A percentile compares a stretch with the other conserved stretches of the same genome.
phyloP scores from a whole-genome alignment of 2,113 vertebrate species.

The Rhadina sibilatrix region DNA sequence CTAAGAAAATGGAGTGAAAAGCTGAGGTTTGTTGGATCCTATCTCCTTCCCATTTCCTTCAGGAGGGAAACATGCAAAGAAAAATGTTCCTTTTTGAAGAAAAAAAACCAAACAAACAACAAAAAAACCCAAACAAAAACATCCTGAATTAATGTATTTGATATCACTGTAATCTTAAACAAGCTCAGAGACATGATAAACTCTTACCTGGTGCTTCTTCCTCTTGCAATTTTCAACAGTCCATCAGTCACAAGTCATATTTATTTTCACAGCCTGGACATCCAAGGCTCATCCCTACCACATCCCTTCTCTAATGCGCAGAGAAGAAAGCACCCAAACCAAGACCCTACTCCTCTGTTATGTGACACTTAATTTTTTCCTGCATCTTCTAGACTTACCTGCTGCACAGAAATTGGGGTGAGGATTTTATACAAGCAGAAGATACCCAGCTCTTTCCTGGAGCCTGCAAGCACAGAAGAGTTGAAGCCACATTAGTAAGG shows the following conservation, averaged over 20 bases:
- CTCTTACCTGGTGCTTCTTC: neutral
- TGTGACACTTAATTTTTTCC: neutral
- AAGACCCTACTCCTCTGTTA: neutral
- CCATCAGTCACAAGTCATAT: neutral
- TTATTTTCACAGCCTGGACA: neutral
- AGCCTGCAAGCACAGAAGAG: neutral
- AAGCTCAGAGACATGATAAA: neutral
- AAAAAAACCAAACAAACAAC: neutral
- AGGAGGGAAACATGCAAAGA: neutral
- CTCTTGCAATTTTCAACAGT: neutral
- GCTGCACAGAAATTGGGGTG: neutral
- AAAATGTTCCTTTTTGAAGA: neutral
- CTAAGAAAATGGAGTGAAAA: too few species aligned
- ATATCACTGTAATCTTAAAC: neutral
- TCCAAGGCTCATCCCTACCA: neutral
- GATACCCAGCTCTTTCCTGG: neutral
- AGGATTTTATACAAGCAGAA: neutral
- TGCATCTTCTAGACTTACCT: neutral
- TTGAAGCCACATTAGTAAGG: rapidly evolving
- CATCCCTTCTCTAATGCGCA: too few species aligned
- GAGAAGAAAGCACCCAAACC: neutral
- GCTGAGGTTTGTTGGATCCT: neutral
- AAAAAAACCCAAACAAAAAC: too few species aligned
- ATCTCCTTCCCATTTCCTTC: neutral
- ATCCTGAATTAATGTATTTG: neutral